A percentile compares a stretch with the other conserved stretches of the same genome.
These are phyloP conservation scores for Drosophila yakuba DNA, from an alignment of 1,140 invertebrate genomes.

Conservation along the genomic window DNA sequence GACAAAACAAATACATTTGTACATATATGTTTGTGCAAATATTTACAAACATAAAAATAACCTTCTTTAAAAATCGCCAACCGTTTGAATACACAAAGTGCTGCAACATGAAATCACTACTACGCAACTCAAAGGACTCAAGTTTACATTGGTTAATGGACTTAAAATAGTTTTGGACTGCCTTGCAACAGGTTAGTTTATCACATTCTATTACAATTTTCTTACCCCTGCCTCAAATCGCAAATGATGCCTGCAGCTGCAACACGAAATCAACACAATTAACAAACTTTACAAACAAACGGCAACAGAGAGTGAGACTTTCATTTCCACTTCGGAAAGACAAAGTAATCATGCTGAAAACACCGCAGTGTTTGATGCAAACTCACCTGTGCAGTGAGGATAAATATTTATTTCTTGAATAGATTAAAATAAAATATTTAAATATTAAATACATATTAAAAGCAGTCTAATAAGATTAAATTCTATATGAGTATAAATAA, in stretches of 20 bases:
- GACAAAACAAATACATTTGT: not conserved
- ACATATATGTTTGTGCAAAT: not conserved
- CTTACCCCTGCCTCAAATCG: conserved; percentile 15
- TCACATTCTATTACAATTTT: conserved; percentile 29
- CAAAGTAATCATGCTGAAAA: conserved; percentile 64
- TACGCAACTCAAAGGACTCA: not conserved
- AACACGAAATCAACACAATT: conserved; percentile 60
- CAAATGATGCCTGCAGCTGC: conserved; percentile 36
- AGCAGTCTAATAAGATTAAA: too few relatives aligned
- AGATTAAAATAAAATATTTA: not conserved
- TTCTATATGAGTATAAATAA: not conserved
- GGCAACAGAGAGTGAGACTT: conserved; percentile 23
- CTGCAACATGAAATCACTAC: not conserved
- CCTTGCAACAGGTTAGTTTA: conserved; percentile 43
- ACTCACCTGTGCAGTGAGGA: conserved; percentile 10
- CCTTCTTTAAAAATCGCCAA: not conserved
- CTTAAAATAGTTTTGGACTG: conserved; percentile 17
- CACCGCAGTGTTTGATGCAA: conserved; percentile 43
- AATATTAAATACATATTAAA: too few relatives aligned
- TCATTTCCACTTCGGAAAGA: conserved; percentile 54
- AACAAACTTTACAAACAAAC: conserved; percentile 43
- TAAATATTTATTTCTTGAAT: not conserved
- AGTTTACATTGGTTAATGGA: conserved; percentile 33
- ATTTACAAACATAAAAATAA: not conserved
- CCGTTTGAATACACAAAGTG: conserved; percentile 5